Conservation (phyloP, 2,113 vertebrate genomes). For the Todiramphus chloris region DNA sequence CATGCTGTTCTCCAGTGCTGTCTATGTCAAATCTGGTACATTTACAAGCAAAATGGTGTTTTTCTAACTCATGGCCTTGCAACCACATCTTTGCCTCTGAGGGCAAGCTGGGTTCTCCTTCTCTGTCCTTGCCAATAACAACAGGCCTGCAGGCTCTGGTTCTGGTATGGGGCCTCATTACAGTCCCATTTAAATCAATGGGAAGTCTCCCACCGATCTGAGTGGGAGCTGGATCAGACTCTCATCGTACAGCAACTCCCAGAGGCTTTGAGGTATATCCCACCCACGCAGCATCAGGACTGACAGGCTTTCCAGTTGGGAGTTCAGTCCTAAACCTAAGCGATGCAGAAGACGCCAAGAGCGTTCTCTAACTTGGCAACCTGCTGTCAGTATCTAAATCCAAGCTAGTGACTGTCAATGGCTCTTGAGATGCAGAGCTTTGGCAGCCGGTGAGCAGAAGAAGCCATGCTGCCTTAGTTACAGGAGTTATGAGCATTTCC, state of each 20-base stretch:
- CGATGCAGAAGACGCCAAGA: neutral
- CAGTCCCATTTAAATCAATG: neutral
- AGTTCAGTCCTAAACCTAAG: neutral
- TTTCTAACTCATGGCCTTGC: conserved; percentile 1
- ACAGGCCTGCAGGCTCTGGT: neutral
- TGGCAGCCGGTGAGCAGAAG: neutral
- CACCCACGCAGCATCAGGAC: neutral
- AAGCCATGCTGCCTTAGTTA: neutral
- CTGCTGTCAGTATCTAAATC: neutral
- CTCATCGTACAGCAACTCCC: neutral
- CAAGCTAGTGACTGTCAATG: neutral
- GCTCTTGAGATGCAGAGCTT: neutral
- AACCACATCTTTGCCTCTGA: neutral
- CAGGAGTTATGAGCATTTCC: neutral
- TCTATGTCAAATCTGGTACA: neutral
- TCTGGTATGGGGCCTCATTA: neutral
- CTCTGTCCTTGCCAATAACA: neutral
- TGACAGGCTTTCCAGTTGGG: neutral
- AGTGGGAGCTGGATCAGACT: neutral
- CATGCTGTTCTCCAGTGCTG: neutral
- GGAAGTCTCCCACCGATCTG: neutral
- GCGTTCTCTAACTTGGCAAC: neutral
- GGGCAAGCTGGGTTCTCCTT: neutral
- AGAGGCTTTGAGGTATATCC: neutral
- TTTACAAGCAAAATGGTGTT: conserved; percentile 6